phyloP scores from a whole-genome alignment of 2,797 vertebrate genomes.

The Sebastolobus alascanus region DNA sequence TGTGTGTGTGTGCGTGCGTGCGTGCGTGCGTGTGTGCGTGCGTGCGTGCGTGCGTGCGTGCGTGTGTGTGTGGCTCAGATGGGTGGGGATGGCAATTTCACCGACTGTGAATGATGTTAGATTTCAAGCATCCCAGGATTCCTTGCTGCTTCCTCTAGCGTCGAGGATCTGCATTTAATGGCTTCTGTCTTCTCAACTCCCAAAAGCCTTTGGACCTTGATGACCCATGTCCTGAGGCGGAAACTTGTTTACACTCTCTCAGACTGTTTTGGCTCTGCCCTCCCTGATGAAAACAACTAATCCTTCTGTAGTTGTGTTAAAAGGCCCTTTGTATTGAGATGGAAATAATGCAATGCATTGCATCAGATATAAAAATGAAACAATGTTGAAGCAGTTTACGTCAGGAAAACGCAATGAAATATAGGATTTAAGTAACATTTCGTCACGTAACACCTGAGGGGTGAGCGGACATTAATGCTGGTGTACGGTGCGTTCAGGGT shows the following conservation, averaged over 20 bases:
- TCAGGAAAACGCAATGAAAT: constrained; percentile 5
- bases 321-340: constrained; percentile 17
- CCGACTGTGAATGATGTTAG: constrained; percentile 20
- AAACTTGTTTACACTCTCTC: constrained; percentile 43
- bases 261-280: constrained; percentile 6
- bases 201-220: constrained; percentile 33
- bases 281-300: constrained; percentile 28
- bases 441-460: neutral
- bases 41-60: neutral
- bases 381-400: neutral
- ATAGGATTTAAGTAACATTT: neutral
- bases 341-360: constrained; percentile 17
- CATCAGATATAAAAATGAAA: constrained; percentile 17
- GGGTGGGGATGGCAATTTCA: constrained; percentile 29
- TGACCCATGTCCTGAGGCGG: constrained; percentile 38
- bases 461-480: constrained; percentile 15
- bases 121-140: constrained; percentile 36
- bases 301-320: constrained; percentile 11
- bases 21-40: constrained; percentile 8
- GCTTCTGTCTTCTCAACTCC: constrained; percentile 42
- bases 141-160: constrained; percentile 4
- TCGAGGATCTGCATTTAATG: constrained; percentile 51
- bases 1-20: neutral
- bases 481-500: neutral
- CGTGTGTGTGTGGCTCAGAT: constrained; percentile 13